phyloP scores from a whole-genome alignment of 1,140 invertebrate species.

The Protaetia brevitarsis region DNA sequence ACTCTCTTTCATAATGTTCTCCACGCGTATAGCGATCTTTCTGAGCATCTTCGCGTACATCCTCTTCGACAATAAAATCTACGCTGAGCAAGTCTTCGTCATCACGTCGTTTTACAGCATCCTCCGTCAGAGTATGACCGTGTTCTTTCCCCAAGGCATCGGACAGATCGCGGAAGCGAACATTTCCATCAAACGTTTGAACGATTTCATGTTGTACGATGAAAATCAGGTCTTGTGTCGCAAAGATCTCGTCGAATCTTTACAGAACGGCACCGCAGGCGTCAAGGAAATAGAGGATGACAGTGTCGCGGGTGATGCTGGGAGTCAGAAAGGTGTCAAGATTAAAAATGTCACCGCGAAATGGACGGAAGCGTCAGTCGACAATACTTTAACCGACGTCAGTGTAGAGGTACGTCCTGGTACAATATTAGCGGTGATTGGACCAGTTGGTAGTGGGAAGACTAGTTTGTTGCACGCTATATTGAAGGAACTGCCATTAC shows the following conservation, averaged over 20 bases:
- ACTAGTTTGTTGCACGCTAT: slow-evolving; percentile 77
- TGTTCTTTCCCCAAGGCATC: slow-evolving; percentile 67
- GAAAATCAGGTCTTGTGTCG: slow-evolving; percentile 48
- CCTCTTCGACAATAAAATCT: slow-evolving; percentile 63
- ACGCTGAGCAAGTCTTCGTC: slow-evolving; percentile 73
- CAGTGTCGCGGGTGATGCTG: background rate
- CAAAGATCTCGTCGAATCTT: background rate
- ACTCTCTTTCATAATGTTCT: slow-evolving; percentile 71
- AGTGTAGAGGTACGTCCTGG: slow-evolving; percentile 62
- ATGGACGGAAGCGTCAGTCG: slow-evolving; percentile 55
- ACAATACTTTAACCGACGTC: slow-evolving; percentile 63
- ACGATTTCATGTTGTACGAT: slow-evolving; percentile 67
- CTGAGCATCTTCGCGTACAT: slow-evolving; percentile 74
- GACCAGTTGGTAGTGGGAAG: slow-evolving; percentile 81
- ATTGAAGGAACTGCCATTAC: slow-evolving; percentile 73
- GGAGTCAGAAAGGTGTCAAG: slow-evolving; percentile 48
- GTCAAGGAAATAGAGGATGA: background rate
- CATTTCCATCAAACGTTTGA: slow-evolving; percentile 65
- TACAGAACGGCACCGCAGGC: background rate
- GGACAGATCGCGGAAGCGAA: slow-evolving; percentile 62
- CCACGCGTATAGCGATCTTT: slow-evolving; percentile 74
- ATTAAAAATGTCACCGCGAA: slow-evolving; percentile 59
- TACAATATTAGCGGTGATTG: slow-evolving; percentile 72
- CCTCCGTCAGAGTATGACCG: slow-evolving; percentile 69
- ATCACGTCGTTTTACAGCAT: slow-evolving; percentile 72